A percentile compares a stretch with the other conserved stretches of the same genome.
Evolutionary conservation across 2,113 vertebrate species (phyloP).

Genomic region (Pan paniscus): DNA sequence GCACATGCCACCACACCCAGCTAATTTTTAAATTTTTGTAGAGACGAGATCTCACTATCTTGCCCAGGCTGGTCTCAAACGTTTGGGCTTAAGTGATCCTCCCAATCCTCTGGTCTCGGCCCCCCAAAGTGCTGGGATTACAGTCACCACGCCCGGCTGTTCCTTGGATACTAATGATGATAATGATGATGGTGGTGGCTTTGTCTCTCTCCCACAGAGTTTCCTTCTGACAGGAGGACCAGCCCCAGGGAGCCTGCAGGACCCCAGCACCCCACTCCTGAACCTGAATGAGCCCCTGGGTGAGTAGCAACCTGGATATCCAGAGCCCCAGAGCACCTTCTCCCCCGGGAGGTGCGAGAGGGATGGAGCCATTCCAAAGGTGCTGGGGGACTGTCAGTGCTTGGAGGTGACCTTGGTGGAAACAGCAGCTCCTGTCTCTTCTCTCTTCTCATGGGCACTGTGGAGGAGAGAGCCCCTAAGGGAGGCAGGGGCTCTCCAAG

Average conservation of each 20-base stretch:
- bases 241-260: neutral
- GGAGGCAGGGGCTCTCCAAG: neutral
- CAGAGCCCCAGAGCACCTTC: neutral
- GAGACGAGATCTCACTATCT: no score
- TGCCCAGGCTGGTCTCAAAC: no score
- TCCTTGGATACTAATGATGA: neutral
- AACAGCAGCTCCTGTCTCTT: neutral
- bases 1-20: neutral
- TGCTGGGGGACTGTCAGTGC: neutral
- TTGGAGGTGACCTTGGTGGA: neutral
- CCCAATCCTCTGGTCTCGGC: rapidly evolving
- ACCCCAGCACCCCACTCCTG: slow-evolving; percentile 41
- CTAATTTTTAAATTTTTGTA: neutral
- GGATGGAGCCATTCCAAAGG: neutral
- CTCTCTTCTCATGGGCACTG: neutral
- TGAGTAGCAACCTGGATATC: slow-evolving; percentile 35
- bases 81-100: no score
- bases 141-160: neutral
- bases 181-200: neutral
- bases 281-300: slow-evolving; percentile 61
- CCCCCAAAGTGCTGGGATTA: no score
- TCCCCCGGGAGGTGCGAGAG: neutral
- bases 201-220: slow-evolving; percentile 62
- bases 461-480: rapidly evolving
- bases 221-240: slow-evolving; percentile 74